phyloP scores from a whole-genome alignment of 2,888 invertebrate species.

The Rhagium mordax region DNA sequence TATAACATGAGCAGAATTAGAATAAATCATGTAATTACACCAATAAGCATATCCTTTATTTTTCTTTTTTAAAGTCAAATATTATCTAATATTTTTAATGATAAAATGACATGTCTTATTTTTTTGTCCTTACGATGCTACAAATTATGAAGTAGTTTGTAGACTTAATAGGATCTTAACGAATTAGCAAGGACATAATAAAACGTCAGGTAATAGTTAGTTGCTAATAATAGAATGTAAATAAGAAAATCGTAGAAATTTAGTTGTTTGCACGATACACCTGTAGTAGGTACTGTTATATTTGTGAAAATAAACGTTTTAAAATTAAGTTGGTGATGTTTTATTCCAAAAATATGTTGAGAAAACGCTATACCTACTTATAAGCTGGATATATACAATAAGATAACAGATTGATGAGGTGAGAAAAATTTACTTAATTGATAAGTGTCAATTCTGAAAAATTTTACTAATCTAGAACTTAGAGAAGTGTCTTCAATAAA shows the following conservation, averaged over 20 bases:
- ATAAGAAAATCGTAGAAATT: not conserved
- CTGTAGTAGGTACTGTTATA: not conserved
- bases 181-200: not conserved
- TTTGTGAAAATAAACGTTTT: not conserved
- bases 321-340: not conserved
- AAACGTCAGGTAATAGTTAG: not conserved
- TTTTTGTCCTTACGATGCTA: not conserved
- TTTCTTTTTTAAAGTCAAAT: not conserved
- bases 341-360: no score
- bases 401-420: no score
- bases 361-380: no score
- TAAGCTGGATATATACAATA: no score
- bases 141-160: not conserved
- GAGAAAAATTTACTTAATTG: no score
- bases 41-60: no score
- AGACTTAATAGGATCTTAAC: not conserved
- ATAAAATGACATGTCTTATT: not conserved
- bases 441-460: no score
- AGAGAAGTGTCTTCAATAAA: no score
- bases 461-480: no score
- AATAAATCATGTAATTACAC: no score
- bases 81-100: conserved; percentile 9
- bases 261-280: not conserved
- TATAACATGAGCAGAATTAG: no score
- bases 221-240: not conserved